Conservation (phyloP, 2,888 invertebrate species). For the Metacarcinus magister region DNA sequence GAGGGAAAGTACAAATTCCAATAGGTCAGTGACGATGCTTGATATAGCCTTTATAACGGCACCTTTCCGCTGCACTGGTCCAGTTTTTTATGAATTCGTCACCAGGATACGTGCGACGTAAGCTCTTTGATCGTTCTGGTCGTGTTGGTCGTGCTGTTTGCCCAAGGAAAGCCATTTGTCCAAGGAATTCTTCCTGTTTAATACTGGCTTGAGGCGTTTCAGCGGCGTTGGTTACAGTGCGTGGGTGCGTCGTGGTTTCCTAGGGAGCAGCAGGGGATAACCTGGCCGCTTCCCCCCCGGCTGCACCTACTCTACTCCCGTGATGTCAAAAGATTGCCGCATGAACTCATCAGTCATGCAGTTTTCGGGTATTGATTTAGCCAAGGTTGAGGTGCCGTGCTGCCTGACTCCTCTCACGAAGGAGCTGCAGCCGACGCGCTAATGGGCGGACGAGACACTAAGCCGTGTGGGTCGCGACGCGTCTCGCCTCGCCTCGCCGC, state of each 20-base stretch:
- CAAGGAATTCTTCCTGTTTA: too few species aligned
- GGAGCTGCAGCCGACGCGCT: not conserved
- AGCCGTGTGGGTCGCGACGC: not conserved
- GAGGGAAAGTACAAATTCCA: too few species aligned
- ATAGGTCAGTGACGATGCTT: too few species aligned
- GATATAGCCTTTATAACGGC: too few species aligned
- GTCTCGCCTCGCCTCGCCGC: not conserved
- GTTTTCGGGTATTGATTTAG: conserved; percentile 17
- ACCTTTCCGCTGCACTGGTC: too few species aligned
- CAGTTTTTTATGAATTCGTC: too few species aligned
- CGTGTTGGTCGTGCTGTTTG: too few species aligned
- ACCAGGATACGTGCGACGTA: too few species aligned
- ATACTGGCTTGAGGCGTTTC: not conserved
- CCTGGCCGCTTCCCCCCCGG: not conserved
- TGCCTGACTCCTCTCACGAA: not conserved
- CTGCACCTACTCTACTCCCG: not conserved
- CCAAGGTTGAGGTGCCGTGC: not conserved
- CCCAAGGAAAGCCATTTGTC: too few species aligned
- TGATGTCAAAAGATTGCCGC: not conserved
- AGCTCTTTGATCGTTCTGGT: too few species aligned
- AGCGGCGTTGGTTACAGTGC: not conserved
- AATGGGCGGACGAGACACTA: conserved; percentile 34
- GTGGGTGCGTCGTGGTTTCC: not conserved
- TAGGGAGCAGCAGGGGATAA: not conserved
- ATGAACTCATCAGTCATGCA: conserved; percentile 27